Conservation (phyloP, 2,888 invertebrate species). For the Apotomis turbidana region DNA sequence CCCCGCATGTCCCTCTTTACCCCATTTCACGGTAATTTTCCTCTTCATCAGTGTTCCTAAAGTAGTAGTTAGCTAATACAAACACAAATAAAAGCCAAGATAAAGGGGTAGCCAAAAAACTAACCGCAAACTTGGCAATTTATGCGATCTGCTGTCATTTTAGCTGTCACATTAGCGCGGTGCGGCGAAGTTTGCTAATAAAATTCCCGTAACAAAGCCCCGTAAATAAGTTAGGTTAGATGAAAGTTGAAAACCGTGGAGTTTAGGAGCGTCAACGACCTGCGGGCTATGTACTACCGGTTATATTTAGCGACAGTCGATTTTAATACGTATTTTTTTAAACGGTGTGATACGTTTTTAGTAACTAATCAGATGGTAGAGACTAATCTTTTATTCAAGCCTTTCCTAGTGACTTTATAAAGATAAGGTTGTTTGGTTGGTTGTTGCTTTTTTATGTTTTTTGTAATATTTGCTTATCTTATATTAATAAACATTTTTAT, state of each 20-base stretch:
- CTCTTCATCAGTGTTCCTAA: not conserved
- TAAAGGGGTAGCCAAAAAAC: slow-evolving; percentile 37
- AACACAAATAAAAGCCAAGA: slow-evolving; percentile 9
- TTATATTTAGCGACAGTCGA: too few species aligned
- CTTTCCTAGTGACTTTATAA: too few species aligned
- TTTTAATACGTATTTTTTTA: too few species aligned
- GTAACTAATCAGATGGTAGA: too few species aligned
- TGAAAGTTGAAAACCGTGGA: slow-evolving; percentile 58
- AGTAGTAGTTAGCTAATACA: not conserved
- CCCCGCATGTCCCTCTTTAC: too few species aligned
- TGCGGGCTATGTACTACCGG: not conserved
- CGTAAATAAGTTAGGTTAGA: slow-evolving; percentile 60
- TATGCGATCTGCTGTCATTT: slow-evolving; percentile 39
- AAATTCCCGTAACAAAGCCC: slow-evolving; percentile 43
- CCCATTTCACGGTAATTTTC: not conserved
- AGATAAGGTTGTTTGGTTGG: too few species aligned
- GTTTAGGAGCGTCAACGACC: slow-evolving; percentile 29
- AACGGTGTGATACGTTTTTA: too few species aligned
- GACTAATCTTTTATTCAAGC: too few species aligned
- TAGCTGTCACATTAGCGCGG: slow-evolving; percentile 36
- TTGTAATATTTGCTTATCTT: too few species aligned
- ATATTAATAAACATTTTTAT: too few species aligned
- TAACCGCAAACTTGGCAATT: slow-evolving; percentile 33
- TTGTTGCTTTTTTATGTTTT: too few species aligned
- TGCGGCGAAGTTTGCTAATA: slow-evolving; percentile 40